A percentile compares a stretch with the other conserved stretches of the same genome.
These are phyloP conservation scores for Nebria salina DNA, from an alignment of 2,888 invertebrate genomes.

Conservation along the genomic window DNA sequence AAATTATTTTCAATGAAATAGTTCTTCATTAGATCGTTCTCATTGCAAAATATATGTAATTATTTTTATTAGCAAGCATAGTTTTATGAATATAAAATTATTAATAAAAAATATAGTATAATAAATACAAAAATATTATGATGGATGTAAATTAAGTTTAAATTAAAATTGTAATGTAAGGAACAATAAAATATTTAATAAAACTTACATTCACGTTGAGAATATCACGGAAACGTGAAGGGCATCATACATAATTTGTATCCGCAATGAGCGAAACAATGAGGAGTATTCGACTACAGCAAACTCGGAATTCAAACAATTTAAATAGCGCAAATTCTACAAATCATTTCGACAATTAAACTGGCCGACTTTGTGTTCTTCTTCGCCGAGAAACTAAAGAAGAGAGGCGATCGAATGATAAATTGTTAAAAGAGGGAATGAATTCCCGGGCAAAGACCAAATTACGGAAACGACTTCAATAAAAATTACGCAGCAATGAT, in stretches of 20 bases:
- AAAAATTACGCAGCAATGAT: slow-evolving; percentile 37
- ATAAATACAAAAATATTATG: neutral
- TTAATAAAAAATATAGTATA: no score
- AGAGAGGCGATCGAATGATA: slow-evolving; percentile 11
- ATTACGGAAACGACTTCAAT: slow-evolving; percentile 38
- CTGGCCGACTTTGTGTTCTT: slow-evolving; percentile 28
- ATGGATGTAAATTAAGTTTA: neutral
- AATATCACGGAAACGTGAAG: neutral
- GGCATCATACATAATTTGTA: slow-evolving; percentile 35
- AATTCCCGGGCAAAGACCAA: slow-evolving; percentile 22
- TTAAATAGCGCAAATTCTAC: slow-evolving; percentile 38
- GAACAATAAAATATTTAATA: neutral
- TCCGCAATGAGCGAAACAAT: slow-evolving; percentile 26
- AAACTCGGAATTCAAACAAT: slow-evolving; percentile 33
- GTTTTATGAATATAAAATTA: no score
- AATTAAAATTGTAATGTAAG: neutral
- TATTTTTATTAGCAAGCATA: no score
- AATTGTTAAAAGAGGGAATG: slow-evolving; percentile 18
- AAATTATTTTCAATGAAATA: no score
- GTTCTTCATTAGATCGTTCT: no score
- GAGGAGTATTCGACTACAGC: slow-evolving; percentile 16
- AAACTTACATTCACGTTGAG: neutral
- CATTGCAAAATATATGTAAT: no score
- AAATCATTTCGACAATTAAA: slow-evolving; percentile 40
- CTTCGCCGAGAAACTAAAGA: neutral